These are phyloP conservation scores for Hydrolagus colliei DNA, from an alignment of 2,797 vertebrate species.

Conservation along the genomic window DNA sequence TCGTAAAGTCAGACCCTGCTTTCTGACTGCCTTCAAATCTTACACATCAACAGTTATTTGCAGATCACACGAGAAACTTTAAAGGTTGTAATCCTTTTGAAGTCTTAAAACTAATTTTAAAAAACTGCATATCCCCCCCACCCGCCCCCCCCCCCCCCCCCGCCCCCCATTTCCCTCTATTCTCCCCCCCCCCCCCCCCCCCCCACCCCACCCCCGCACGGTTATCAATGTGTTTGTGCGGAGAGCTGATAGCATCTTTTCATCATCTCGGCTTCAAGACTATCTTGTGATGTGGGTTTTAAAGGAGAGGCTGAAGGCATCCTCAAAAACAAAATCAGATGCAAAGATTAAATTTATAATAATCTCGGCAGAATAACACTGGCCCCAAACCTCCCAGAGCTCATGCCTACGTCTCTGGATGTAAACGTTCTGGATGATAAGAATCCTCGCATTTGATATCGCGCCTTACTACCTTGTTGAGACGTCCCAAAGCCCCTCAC, in stretches of 20 bases:
- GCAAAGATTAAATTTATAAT: neutral
- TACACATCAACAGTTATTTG: conserved; percentile 17
- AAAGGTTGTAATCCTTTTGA: conserved; percentile 22
- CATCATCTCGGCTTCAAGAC: conserved; percentile 15
- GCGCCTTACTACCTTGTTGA: too few species aligned
- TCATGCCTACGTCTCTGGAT: neutral
- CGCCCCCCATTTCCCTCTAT: too few species aligned
- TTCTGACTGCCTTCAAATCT: neutral
- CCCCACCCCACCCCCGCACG: too few species aligned
- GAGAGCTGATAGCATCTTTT: conserved; percentile 14
- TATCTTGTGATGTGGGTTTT: neutral
- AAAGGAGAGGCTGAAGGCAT: neutral
- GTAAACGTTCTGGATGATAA: neutral
- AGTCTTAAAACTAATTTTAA: neutral
- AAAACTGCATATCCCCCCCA: neutral
- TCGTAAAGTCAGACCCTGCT: neutral
- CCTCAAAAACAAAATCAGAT: neutral
- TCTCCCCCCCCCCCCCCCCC: too few species aligned
- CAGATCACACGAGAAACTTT: conserved; percentile 10
- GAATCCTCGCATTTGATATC: too few species aligned
- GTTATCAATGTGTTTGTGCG: conserved; percentile 8
- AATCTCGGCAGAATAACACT: too few species aligned
- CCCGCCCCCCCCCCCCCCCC: too few species aligned
- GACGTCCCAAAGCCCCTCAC: too few species aligned
- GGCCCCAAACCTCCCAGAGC: neutral